A percentile compares a stretch with the other conserved stretches of the same genome.
These are phyloP conservation scores for Ophion costatus DNA, from an alignment of 2,888 invertebrate species.

Conservation along the genomic window DNA sequence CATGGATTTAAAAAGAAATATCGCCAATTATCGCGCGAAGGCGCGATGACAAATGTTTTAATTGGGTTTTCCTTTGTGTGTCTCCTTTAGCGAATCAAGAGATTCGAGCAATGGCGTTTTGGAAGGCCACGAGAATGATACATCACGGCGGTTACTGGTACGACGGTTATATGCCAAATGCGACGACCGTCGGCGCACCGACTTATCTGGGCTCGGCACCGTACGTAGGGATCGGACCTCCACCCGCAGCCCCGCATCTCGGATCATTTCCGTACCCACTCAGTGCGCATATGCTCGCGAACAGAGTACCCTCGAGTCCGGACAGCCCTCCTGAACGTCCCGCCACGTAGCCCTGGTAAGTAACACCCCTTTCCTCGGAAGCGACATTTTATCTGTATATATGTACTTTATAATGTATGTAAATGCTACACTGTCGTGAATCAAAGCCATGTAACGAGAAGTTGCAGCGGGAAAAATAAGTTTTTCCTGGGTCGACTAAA, in stretches of 20 bases:
- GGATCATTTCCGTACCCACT: slow-evolving; percentile 68
- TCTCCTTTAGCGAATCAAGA: slow-evolving; percentile 72
- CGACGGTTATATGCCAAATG: slow-evolving; percentile 58
- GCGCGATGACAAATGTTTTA: neutral
- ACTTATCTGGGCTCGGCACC: slow-evolving; percentile 77
- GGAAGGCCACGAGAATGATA: slow-evolving; percentile 70
- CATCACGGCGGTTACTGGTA: slow-evolving; percentile 63
- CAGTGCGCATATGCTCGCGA: slow-evolving; percentile 69
- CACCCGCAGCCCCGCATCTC: slow-evolving; percentile 67
- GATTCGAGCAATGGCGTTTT: slow-evolving; percentile 72
- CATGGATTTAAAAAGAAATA: neutral
- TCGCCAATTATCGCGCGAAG: neutral
- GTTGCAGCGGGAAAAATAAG: neutral
- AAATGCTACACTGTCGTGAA: neutral
- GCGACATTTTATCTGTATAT: neutral
- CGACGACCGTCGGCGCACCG: slow-evolving; percentile 70
- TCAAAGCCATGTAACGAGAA: neutral
- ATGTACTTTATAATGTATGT: neutral
- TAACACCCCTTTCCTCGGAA: slow-evolving; percentile 21
- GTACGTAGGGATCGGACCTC: slow-evolving; percentile 72
- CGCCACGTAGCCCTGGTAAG: slow-evolving; percentile 76
- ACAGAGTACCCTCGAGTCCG: slow-evolving; percentile 71
- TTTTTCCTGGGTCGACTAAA: neutral
- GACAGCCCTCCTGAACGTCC: slow-evolving; percentile 75
- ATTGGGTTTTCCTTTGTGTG: slow-evolving; percentile 29